These are phyloP conservation scores for Eupeodes luniger DNA, from an alignment of 2,888 invertebrate species.

Conservation along the genomic window DNA sequence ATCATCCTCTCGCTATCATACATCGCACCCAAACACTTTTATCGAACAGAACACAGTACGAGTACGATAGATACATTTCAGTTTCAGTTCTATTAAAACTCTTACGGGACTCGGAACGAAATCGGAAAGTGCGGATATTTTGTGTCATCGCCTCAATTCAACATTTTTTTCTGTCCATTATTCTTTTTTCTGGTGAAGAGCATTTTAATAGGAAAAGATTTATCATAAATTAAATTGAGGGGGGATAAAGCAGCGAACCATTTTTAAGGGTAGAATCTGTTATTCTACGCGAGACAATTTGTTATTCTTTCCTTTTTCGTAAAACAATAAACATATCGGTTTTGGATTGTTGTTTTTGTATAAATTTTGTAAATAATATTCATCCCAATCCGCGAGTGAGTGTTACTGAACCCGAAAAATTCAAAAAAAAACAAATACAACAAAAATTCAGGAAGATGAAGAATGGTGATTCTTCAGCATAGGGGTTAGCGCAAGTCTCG, in stretches of 20 bases:
- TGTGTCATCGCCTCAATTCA: conserved; percentile 25
- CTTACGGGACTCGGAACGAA: conserved; percentile 54
- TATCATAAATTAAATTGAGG: conserved; percentile 36
- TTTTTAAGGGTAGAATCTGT: conserved; percentile 65
- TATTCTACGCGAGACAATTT: conserved; percentile 53
- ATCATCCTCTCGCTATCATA: conserved; percentile 18
- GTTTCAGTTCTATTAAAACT: conserved; percentile 63
- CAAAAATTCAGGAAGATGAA: conserved; percentile 39
- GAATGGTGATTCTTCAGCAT: conserved; percentile 43
- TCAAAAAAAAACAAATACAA: background rate
- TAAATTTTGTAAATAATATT: conserved; percentile 44
- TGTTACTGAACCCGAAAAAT: conserved; percentile 60
- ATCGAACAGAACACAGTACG: background rate
- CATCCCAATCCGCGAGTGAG: conserved; percentile 49
- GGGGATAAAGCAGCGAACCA: conserved; percentile 21
- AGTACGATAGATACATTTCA: conserved; percentile 64
- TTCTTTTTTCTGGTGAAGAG: background rate
- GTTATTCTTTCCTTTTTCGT: conserved; percentile 52
- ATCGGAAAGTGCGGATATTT: conserved; percentile 17
- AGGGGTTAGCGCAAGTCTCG: conserved; percentile 74
- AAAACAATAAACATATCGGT: conserved; percentile 65
- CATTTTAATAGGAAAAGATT: conserved; percentile 42
- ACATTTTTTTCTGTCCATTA: background rate
- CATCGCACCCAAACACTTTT: conserved; percentile 59
- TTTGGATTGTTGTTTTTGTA: conserved; percentile 46